Base-by-base conservation (phyloP, 2,113 vertebrate genomes). In the Limnothrissa miodon region DNA sequence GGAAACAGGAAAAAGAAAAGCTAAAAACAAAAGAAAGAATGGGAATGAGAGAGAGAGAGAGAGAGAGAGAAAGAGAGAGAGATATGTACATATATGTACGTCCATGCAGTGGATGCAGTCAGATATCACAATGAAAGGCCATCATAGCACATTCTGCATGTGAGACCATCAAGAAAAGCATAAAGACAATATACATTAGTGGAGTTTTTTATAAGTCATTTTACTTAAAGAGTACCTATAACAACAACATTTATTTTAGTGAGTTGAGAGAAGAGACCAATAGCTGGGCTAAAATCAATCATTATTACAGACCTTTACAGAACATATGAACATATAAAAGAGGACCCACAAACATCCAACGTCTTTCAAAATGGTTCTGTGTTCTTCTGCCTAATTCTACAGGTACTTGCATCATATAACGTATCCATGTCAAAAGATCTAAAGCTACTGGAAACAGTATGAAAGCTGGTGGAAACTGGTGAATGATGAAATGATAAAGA, bases 1-100 rank as follows among this genome's bases (percentile, higher is more conserved):
- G 79, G 33, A 17, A 23, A 78, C 56, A 59, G 51, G 66, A 79
- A 74, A 78, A 44, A 46, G n/a, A 74, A 78, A 44, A 46, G n/a
- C 59, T 29, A 84, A 83, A 86, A 48, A 25, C 78, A 84, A 83
- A 83, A 85, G 42, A 42, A 6, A 42, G 42, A 42, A 6, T 4
- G 6, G 6, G 6, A 42, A 42, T 4, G 6, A 42, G 51, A 79
- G 48, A 84, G 82, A 87, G 78, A 81, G n/a, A n/a, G 42, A 42
- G 42, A 42, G 42, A 42, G 42, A 42, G 6, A 42, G 6, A 42
- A 42, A 42, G 6, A 42, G 51, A 79, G 48, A 84, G 82, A 87
- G 78, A 81, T 84, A 56, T 56, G 19, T 56, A 48, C 46, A 56
- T 56, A 23, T 19, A 6, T 5, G 21, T 1, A 56, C 19, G 23